phyloP scores from a whole-genome alignment of 2,888 invertebrate species.

The Eilema sororculum region DNA sequence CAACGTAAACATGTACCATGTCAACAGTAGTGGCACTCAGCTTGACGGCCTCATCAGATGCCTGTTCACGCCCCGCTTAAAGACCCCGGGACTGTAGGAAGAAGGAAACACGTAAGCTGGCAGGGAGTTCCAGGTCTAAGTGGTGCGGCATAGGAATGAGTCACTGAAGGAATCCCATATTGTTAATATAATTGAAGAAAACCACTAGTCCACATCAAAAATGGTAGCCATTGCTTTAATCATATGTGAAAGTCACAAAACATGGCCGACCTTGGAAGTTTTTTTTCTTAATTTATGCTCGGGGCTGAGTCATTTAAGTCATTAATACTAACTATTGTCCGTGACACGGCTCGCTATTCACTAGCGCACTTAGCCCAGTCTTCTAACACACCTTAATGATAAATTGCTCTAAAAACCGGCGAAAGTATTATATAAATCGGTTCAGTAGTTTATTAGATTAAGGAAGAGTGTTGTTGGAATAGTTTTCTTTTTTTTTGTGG shows the following conservation, averaged over 20 bases:
- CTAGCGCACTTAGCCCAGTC: constrained; percentile 20
- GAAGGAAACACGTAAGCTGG: too few relatives aligned
- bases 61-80: too few relatives aligned
- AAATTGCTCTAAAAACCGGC: constrained; percentile 35
- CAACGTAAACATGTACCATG: too few relatives aligned
- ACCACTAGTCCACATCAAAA: neutral
- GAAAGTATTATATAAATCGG: constrained; percentile 35
- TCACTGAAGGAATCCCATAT: too few relatives aligned
- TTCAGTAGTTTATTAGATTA: constrained; percentile 31
- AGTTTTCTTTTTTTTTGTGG: neutral
- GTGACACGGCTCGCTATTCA: constrained; percentile 7
- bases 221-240: neutral
- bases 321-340: constrained; percentile 20
- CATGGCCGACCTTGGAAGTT: neutral
- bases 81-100: too few relatives aligned
- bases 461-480: neutral
- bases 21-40: too few relatives aligned
- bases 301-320: constrained; percentile 10
- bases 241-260: constrained; percentile 1
- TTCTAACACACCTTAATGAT: constrained; percentile 32
- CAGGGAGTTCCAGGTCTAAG: too few relatives aligned
- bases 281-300: constrained; percentile 10
- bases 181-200: too few relatives aligned
- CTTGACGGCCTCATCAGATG: too few relatives aligned
- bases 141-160: too few relatives aligned